These are phyloP conservation scores for Melanotaenia trifasciata DNA, from an alignment of 2,797 vertebrate species.

Conservation along the genomic window DNA sequence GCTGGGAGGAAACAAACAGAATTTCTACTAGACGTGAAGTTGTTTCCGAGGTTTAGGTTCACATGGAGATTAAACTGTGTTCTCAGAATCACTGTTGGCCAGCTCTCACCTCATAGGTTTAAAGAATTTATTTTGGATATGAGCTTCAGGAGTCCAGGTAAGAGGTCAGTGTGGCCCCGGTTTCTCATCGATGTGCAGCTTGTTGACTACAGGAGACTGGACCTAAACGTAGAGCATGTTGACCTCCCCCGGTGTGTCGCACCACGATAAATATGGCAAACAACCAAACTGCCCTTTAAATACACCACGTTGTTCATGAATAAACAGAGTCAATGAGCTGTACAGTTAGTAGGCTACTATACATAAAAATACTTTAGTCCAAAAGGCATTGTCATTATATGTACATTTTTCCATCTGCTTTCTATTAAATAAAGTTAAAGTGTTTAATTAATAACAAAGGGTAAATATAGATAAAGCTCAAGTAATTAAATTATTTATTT, in stretches of 20 bases:
- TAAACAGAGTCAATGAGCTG: neutral
- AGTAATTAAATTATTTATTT: too few relatives aligned
- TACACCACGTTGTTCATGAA: too few relatives aligned
- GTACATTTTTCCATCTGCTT: too few relatives aligned
- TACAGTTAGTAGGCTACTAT: neutral
- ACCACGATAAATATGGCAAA: constrained; percentile 16
- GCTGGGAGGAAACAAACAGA: constrained; percentile 12
- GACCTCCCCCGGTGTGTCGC: constrained; percentile 36
- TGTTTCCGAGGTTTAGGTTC: constrained; percentile 42
- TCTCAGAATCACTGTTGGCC: constrained; percentile 34
- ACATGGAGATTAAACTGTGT: constrained; percentile 23
- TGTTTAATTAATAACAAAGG: too few relatives aligned
- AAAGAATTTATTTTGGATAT: constrained; percentile 49
- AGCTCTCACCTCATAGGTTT: constrained; percentile 45
- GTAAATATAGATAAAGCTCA: too few relatives aligned
- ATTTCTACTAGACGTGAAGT: constrained; percentile 10
- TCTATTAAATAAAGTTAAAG: too few relatives aligned
- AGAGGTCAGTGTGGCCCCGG: constrained; percentile 44
- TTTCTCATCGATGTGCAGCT: constrained; percentile 28
- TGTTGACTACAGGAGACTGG: constrained; percentile 36
- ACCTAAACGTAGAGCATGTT: constrained; percentile 40
- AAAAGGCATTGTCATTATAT: too few relatives aligned
- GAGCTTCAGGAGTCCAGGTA: constrained; percentile 43
- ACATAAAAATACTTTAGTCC: too few relatives aligned
- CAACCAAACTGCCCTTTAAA: too few relatives aligned